phyloP scores from a whole-genome alignment of 2,888 invertebrate genomes.

The Lathronympha strigana region DNA sequence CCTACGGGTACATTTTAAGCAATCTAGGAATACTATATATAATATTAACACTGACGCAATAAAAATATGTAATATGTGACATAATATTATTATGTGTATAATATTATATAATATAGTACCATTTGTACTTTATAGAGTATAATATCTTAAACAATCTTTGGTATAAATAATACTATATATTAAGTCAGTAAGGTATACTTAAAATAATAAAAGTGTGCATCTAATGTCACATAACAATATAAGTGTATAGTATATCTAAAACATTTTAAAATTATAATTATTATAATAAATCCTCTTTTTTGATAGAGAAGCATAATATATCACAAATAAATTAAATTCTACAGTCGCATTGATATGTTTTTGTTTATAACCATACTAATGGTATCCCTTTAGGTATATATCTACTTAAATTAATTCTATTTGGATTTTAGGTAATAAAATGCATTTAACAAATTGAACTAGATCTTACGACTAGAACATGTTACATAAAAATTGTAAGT shows the following conservation, averaged over 20 bases:
- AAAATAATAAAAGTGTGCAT: conserved; percentile 5
- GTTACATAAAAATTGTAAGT: conserved; percentile 11
- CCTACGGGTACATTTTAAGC: background rate
- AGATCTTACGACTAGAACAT: conserved; percentile 4
- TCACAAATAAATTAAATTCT: conserved; percentile 30
- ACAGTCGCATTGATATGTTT: conserved; percentile 41
- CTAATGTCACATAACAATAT: conserved; percentile 8
- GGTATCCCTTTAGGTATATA: background rate
- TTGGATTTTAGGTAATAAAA: background rate
- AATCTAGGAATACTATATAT: background rate
- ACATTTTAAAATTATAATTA: background rate
- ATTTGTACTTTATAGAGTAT: background rate
- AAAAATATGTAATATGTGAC: background rate
- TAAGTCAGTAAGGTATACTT: background rate
- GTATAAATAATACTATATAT: background rate
- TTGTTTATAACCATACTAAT: background rate
- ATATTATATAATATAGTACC: background rate
- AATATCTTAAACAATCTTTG: background rate
- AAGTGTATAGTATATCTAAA: conserved; percentile 21
- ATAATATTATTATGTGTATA: background rate
- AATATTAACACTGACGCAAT: background rate
- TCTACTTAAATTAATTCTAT: background rate
- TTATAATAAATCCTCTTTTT: background rate
- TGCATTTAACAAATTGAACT: conserved; percentile 9
- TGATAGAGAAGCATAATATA: background rate